Evolutionary conservation across 1,140 invertebrate species (phyloP).

Genomic region (Drosophila ohnishii): DNA sequence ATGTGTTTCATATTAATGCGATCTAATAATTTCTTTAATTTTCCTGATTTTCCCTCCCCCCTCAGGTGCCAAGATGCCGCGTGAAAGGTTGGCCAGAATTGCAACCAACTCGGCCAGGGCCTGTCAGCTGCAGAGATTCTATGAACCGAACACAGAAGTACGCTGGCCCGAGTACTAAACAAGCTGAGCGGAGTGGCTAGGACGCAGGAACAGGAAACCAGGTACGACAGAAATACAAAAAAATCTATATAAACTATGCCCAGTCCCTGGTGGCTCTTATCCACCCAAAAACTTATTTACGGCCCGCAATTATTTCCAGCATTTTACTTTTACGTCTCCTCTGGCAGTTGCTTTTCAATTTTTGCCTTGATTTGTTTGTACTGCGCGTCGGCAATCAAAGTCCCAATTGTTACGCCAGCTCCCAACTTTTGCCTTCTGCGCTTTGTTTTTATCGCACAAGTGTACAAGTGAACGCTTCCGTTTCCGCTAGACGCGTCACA

Average conservation of each 20-base stretch:
- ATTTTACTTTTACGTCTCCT: slow-evolving; percentile 64
- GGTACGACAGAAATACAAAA: neutral
- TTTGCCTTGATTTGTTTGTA: slow-evolving; percentile 67
- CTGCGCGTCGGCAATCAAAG: slow-evolving; percentile 59
- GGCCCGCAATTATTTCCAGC: slow-evolving; percentile 72
- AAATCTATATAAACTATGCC: no score
- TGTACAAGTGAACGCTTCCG: slow-evolving; percentile 69
- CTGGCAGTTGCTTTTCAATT: slow-evolving; percentile 59
- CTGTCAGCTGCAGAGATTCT: slow-evolving; percentile 39
- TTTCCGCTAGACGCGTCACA: slow-evolving; percentile 59
- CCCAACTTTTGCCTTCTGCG: slow-evolving; percentile 9
- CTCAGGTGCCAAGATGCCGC: slow-evolving; percentile 19
- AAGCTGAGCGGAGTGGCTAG: slow-evolving; percentile 25
- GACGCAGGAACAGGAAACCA: neutral
- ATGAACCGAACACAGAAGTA: slow-evolving; percentile 47
- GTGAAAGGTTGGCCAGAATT: slow-evolving; percentile 17
- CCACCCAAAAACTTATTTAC: slow-evolving; percentile 44
- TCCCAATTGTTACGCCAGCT: slow-evolving; percentile 58
- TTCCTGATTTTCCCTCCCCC: neutral
- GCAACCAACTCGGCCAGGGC: slow-evolving; percentile 32
- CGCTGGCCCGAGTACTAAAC: slow-evolving; percentile 36
- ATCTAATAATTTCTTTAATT: no score
- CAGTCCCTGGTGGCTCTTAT: neutral
- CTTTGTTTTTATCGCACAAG: slow-evolving; percentile 66
- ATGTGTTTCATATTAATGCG: neutral